Evolutionary conservation across 2,888 invertebrate species (phyloP), one percentile per base, ranked within the genome.

Genomic region (Oligia fasciuncula): DNA sequence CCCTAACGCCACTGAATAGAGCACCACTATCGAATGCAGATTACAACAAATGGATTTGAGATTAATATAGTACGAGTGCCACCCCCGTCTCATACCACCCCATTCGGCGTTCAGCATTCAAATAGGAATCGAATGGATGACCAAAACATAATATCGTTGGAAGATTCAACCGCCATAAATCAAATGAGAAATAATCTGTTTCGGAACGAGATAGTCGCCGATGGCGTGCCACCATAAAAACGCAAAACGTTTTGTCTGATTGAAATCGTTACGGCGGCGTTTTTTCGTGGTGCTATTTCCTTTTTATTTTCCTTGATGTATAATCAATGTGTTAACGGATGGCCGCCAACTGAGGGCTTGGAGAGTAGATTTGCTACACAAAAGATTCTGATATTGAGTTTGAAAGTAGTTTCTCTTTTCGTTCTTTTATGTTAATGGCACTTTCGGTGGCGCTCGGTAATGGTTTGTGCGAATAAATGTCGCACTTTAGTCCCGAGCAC

Each of bases 131-230:
- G 97, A 97, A 97, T 96, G 96, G 97, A 96, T 97, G 97, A 97
- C 97, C 96, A 97, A 96, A 97, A 97, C 97, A 97, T 97, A 97
- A 97, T 97, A 97, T 96, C 97, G 95, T 95, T 95, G 95, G 96
- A 96, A 95, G 96, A 96, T 96, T 95, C 96, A 94, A 95, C 94
- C 94, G 94, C 94, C 96, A 97, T 97, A 97, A 97, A 97, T 97
- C 97, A 97, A 97, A 97, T 97, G 97, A 97, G 97, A 95, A 97
- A 97, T 97, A 97, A 97, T 97, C 97, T 97, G 96, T 97, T 96
- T 96, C 95, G 96, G 96, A 94, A 95, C 95, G 96, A 95, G 96
- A 97, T 96, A 96, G 96, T 96, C 96, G 95, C 94, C 94, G 95
- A 94, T 94, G 94, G 93, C 93, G 91, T 92, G 94, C 94, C 95